A percentile compares a stretch with the other conserved stretches of the same genome.
Evolutionary conservation across 2,888 invertebrate species (phyloP).

Genomic region (Bursaphelenchus okinawaensis): DNA sequence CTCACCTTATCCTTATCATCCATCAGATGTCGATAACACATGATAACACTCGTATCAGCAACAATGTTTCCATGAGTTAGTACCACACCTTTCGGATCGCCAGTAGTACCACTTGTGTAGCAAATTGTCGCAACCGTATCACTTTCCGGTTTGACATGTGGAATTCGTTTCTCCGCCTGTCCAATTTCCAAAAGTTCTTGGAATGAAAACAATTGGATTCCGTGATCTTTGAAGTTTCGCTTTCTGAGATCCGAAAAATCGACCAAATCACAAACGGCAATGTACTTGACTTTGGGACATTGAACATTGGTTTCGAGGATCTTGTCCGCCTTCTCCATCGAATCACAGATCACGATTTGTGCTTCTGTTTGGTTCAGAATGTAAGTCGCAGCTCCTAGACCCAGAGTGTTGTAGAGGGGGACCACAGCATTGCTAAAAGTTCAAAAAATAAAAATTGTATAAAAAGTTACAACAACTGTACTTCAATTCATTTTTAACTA

Average conservation of each 20-base stretch:
- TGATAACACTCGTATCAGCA: constrained; percentile 37
- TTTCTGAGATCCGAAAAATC: background rate
- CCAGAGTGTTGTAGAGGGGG: constrained; percentile 88
- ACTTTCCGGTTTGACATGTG: constrained; percentile 69
- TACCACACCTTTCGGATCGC: constrained; percentile 84
- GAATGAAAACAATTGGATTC: constrained; percentile 11
- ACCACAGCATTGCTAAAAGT: constrained; percentile 81
- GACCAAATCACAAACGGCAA: constrained; percentile 7
- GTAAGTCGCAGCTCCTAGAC: constrained; percentile 82
- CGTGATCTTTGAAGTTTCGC: background rate
- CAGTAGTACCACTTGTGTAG: constrained; percentile 78
- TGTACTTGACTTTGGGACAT: constrained; percentile 10
- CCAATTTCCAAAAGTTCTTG: constrained; percentile 9
- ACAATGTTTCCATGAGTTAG: constrained; percentile 76
- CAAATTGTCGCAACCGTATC: constrained; percentile 84
- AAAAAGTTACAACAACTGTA: too few relatives aligned
- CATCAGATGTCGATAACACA: too few relatives aligned
- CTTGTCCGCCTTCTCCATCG: constrained; percentile 12
- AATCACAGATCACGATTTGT: constrained; percentile 18
- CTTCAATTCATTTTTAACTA: too few relatives aligned
- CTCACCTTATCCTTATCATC: too few relatives aligned
- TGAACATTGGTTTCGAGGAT: background rate
- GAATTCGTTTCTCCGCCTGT: background rate
- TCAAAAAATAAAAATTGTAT: constrained; percentile 34
- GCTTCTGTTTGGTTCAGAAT: constrained; percentile 55